Evolutionary conservation across 2,113 vertebrate genomes (phyloP).

Genomic region (Dasyornis broadbenti): DNA sequence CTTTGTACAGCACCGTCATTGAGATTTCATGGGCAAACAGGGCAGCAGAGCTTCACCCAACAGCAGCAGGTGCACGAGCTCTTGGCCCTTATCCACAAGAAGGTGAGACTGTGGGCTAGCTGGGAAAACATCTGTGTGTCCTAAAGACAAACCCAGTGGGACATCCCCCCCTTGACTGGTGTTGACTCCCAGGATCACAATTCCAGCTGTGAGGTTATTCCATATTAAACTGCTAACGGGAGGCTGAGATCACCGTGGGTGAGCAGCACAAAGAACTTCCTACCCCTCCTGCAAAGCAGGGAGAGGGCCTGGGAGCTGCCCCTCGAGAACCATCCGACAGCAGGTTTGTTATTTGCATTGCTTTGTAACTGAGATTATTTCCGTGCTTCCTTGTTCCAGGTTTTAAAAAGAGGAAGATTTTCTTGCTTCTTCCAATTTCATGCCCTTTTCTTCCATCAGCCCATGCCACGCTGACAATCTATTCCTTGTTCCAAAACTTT

Average conservation of each 20-base stretch:
- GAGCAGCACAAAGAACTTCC: not conserved
- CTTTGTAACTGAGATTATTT: not conserved
- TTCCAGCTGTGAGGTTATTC: not conserved
- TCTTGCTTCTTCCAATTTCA: not conserved
- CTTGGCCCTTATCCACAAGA: not conserved
- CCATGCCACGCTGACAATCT: not conserved
- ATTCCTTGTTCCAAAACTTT: not conserved
- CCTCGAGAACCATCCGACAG: not conserved
- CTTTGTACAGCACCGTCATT: not conserved
- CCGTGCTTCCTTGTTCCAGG: not conserved
- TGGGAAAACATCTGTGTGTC: not conserved
- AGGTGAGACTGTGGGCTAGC: not conserved
- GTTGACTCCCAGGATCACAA: not conserved
- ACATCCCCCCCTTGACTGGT: not conserved
- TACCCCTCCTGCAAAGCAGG: not conserved
- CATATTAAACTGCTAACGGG: not conserved
- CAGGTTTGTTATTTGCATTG: slow-evolving; percentile 41
- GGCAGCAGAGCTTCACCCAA: not conserved
- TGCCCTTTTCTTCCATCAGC: not conserved
- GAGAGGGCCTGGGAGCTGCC: not conserved
- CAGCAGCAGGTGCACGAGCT: not conserved
- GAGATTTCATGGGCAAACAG: not conserved
- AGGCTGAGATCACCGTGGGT: not conserved
- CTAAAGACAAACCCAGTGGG: not conserved
- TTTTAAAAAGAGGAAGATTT: not conserved